Evolutionary conservation across 2,888 invertebrate species (phyloP), one percentile per base, ranked within the genome.

Genomic region (Germaria angustata): DNA sequence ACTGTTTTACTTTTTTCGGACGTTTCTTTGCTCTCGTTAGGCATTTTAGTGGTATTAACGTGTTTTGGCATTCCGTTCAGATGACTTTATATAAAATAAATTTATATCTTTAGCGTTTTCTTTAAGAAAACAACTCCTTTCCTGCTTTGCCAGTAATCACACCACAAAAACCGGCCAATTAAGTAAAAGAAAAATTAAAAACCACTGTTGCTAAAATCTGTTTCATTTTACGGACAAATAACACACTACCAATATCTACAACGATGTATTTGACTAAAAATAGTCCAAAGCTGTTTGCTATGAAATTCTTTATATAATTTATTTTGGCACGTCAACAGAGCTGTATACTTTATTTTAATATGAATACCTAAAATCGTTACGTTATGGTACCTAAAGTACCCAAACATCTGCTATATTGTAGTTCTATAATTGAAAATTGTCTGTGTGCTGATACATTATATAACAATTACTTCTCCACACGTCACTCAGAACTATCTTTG

Each of bases 41-140:
- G 51, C 36, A 28, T 36, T 46, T 69, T 71, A 8, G 24, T 36
- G 41, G 17, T 34, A 44, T 73, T 78, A 36, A 49, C 46, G 34
- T 69, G 69, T 51, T 79, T 82, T 8, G 81, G 78, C 81, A 81
- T 81, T 20, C 5, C 36, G 53, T 57, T 32, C n/a, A 61, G 32
- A 17, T 34, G 9, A 57, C 49, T 59, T 76, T 13, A 28, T 8
- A 28, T 36, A 15, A 22, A 32, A 72, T 28, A 41, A 72, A 34
- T 9, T 17, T 4, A 44, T 53, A 46, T 39, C 4, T 53, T 11
- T 36, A 44, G 15, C 1, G 3, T 28, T 44, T 22, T 46, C 28
- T 44, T 20, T 11, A 34, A 36, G 17, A 53, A 53, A 53, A 61
- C 41, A 59, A 68, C 11, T 34, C 32, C 41, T 44, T 46, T n/a